A percentile compares a stretch with the other conserved stretches of the same genome.
phyloP scores from a whole-genome alignment of 2,797 vertebrate species.

The Hypotaenidia okinawae region DNA sequence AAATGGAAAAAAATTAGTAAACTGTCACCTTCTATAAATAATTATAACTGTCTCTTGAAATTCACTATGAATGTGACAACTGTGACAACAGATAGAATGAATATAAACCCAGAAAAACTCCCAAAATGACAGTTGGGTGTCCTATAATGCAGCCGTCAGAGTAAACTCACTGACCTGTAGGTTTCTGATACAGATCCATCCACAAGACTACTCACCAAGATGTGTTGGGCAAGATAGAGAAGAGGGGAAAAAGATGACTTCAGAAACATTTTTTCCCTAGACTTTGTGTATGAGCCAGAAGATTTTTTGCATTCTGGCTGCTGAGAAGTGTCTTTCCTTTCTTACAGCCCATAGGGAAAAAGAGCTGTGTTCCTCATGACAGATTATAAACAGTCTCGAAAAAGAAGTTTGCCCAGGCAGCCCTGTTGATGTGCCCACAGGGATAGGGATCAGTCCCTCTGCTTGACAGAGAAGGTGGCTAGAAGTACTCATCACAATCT shows the following conservation, averaged over 20 bases:
- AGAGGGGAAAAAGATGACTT: neutral
- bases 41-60: neutral
- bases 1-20: neutral
- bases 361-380: constrained; percentile 2
- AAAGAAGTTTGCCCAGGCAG: constrained; percentile 4
- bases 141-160: neutral
- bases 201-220: neutral
- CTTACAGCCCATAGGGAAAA: neutral
- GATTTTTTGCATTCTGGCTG: neutral
- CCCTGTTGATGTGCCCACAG: neutral
- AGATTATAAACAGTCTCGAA: constrained; percentile 14
- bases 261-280: neutral
- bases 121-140: neutral
- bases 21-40: neutral
- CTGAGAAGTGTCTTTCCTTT: neutral
- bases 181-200: neutral
- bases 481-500: neutral
- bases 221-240: neutral
- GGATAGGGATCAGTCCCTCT: neutral
- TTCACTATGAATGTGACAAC: neutral
- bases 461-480: neutral
- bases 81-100: neutral
- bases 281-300: neutral
- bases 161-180: neutral
- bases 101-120: neutral